Base-by-base conservation (phyloP, 2,113 vertebrate species). In the Tragelaphus buxtoni region DNA sequence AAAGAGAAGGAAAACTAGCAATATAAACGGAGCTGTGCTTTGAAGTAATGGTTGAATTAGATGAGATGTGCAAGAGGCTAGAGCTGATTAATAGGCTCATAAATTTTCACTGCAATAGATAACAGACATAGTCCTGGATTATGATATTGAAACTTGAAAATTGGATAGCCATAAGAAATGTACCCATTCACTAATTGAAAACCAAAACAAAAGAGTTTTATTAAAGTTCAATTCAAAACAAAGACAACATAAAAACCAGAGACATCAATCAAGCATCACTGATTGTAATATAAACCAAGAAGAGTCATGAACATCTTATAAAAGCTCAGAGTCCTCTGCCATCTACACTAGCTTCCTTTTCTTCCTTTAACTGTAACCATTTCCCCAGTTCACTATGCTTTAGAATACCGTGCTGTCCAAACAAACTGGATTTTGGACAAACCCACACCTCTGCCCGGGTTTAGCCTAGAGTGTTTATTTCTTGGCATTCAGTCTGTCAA, bases 61-160 rank as follows among this genome's bases (percentile, higher is more conserved):
- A 90, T 53, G 24, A 69, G 22, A 16, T 17, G 7, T 80, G 42
- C 45, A 45, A 26, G 35, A 77, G 1, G n/a, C 3, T 55, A 7
- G 3, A 35, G 12, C 30, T 81, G 28, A 83, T 58, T 47, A 47
- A 58, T 26, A 65, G 26, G 28, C 30, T 65, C 14, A 49, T 42
- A 79, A 42, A 45, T 82, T 45, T 82, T 91, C 0, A 30, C 53
- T 84, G 39, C 32, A 60, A 58, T 35, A 45, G 7, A 30, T 11
- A 42, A 17, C 1, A 92, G 51, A 45, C 18, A 22, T 47, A 72
- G 22, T 45, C 0, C 72, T 28, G 2, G 45, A 65, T 84, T 85
- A 72, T 55, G 4, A 92, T 61, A 51, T 7, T 77, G 9, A 10
- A 56, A 81, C 12, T 88, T 90, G 42, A 96, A 96, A 55, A 61